Evolutionary conservation across 2,888 invertebrate species (phyloP).

Genomic region (Polyommatus icarus): DNA sequence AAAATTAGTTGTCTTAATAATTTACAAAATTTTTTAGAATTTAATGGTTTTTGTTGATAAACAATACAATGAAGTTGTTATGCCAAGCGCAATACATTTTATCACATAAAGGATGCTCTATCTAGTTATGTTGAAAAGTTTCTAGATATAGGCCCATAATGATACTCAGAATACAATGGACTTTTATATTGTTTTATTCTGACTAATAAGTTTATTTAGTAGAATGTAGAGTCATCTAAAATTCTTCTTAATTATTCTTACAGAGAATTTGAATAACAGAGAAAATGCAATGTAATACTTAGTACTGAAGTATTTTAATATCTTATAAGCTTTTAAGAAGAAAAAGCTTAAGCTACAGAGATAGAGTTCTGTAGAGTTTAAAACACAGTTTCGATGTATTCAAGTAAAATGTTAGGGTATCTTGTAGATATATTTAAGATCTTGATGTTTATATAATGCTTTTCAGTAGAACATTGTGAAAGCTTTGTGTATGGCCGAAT

Average conservation of each 20-base stretch:
- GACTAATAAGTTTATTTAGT: not conserved
- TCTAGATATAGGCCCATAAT: not conserved
- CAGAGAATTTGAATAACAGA: too few relatives aligned
- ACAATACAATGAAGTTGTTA: not conserved
- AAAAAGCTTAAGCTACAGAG: too few relatives aligned
- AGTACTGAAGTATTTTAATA: too few relatives aligned
- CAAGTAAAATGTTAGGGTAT: not conserved
- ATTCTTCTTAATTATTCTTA: not conserved
- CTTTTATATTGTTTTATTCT: not conserved
- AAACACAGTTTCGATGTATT: not conserved
- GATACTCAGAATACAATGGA: not conserved
- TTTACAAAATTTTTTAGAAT: not conserved
- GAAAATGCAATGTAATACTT: too few relatives aligned
- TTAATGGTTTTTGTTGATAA: not conserved
- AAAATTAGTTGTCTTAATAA: not conserved
- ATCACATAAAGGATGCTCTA: slow-evolving; percentile 7
- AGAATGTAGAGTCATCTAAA: not conserved
- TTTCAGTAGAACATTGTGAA: not conserved
- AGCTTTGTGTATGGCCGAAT: not conserved
- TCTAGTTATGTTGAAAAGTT: slow-evolving; percentile 11
- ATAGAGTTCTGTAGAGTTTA: not conserved
- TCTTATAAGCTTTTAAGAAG: too few relatives aligned
- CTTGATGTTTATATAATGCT: not conserved
- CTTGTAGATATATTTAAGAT: not conserved
- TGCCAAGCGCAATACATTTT: not conserved